A percentile compares a stretch with the other conserved stretches of the same genome.
These are phyloP conservation scores for Drosophila persimilis DNA, from an alignment of 1,140 invertebrate species.

Conservation along the genomic window DNA sequence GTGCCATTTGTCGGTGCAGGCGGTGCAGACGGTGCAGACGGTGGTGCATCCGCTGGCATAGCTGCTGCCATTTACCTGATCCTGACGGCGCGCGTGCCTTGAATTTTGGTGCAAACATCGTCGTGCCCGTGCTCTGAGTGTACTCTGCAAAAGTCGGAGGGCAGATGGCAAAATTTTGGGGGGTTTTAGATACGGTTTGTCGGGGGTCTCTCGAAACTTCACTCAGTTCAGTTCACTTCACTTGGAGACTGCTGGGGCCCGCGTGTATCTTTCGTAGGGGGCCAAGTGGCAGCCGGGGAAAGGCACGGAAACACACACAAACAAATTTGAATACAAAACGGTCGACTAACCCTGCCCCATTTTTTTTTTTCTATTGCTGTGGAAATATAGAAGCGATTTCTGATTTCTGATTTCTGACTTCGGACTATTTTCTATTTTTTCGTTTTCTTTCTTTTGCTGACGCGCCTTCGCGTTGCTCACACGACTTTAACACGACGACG, in stretches of 20 bases:
- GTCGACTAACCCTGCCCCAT: conserved; percentile 81
- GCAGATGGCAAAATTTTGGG: conserved; percentile 26
- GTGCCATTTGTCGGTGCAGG: conserved; percentile 45
- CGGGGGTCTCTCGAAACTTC: not conserved
- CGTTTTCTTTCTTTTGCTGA: conserved; percentile 22
- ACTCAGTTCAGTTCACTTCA: conserved; percentile 37
- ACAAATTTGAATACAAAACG: conserved; percentile 45
- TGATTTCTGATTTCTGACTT: conserved; percentile 39
- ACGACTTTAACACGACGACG: conserved; percentile 81
- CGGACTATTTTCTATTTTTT: conserved; percentile 42
- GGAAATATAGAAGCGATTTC: conserved; percentile 38
- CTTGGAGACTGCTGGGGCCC: not conserved
- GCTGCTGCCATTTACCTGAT: conserved; percentile 86
- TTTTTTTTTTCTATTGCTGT: conserved; percentile 52
- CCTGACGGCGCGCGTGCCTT: conserved; percentile 88
- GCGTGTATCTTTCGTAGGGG: no score
- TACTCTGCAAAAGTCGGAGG: conserved; percentile 63
- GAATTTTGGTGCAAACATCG: conserved; percentile 90
- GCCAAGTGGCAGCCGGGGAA: not conserved
- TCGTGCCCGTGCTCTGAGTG: conserved; percentile 52
- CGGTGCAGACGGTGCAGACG: conserved; percentile 3
- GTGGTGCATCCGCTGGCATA: conserved; percentile 33
- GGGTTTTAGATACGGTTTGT: not conserved
- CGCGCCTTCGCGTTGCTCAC: conserved; percentile 76
- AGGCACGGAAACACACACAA: conserved; percentile 29